phyloP scores from a whole-genome alignment of 2,888 invertebrate species.

The Agriotes lineatus region DNA sequence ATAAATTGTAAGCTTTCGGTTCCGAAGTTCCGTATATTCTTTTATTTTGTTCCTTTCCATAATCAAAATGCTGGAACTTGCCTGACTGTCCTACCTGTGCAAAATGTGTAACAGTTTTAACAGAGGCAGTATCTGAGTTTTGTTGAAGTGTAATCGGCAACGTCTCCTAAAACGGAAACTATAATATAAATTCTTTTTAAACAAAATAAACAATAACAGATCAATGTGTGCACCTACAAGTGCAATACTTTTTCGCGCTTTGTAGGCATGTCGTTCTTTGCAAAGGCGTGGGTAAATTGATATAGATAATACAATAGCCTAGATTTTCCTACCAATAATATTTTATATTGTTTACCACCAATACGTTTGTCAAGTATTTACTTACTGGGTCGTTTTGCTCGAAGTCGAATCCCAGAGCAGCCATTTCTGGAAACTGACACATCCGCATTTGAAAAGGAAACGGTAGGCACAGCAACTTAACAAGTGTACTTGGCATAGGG shows the following conservation, averaged over 20 bases:
- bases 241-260: too few relatives aligned
- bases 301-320: too few relatives aligned
- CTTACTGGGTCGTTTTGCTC: conserved; percentile 50
- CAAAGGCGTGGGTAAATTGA: too few relatives aligned
- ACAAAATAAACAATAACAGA: not conserved
- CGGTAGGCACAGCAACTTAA: conserved; percentile 21
- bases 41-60: conserved; percentile 68
- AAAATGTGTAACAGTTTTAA: conserved; percentile 59
- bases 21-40: conserved; percentile 67
- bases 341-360: too few relatives aligned
- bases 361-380: too few relatives aligned
- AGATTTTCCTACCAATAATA: too few relatives aligned
- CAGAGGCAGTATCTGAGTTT: conserved; percentile 59
- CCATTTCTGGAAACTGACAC: conserved; percentile 37
- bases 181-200: not conserved
- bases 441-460: conserved; percentile 40
- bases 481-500: too few relatives aligned
- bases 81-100: conserved; percentile 56
- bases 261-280: too few relatives aligned
- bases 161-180: conserved; percentile 56
- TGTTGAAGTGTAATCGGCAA: conserved; percentile 60
- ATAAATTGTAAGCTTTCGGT: conserved; percentile 72
- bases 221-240: too few relatives aligned
- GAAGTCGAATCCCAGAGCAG: conserved; percentile 47
- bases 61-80: conserved; percentile 71